Evolutionary conservation across 1,140 invertebrate genomes (phyloP), one percentile per base, ranked within the genome.

Genomic region (Sitodiplosis mosellana): DNA sequence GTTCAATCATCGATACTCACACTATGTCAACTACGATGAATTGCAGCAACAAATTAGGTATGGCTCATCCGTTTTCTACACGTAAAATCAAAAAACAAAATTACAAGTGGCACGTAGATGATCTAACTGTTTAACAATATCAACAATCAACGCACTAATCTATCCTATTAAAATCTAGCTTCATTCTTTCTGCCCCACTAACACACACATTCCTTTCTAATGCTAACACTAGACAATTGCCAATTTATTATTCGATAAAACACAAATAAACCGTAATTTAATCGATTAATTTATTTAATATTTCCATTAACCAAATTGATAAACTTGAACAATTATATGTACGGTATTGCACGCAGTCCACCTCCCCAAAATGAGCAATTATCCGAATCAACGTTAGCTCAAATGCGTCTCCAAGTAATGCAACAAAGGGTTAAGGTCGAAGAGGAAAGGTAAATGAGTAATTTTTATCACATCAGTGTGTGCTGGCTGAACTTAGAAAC

Each of bases 11-110:
- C 63, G 62, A 48, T 69, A 81, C 58, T 80, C 80, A 48, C 83
- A 87, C 59, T 86, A 87, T 56, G 80, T 82, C 33, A 87, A 87
- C 60, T 86, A 85, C 56, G 79, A 86, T 61, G 83, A 87, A 66
- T 77, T 87, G 58, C 82, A 85, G 60, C 80, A 80, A 53, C 82
- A 83, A 60, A 64, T 83, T 49, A 80, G 76, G 79, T 81, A 68
- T 75, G 68, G 66, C 51, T 6, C 40, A 46, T 18, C 27, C 41
- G 33, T 27, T 37, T 40, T 22, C 12, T 38, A n/a, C 12, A 38
- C 36, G 12, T n/a, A 6, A 6, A 12, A n/a, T 12, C 3, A 38
- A 38, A 6, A 17, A 5, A 38, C 12, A 41, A 56, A 53, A 47
- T 44, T 53, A 49, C 22, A 33, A 15, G 5, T 48, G 14, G 21